phyloP scores from a whole-genome alignment of 2,113 vertebrate genomes.

The Psilopsiagon aymara region DNA sequence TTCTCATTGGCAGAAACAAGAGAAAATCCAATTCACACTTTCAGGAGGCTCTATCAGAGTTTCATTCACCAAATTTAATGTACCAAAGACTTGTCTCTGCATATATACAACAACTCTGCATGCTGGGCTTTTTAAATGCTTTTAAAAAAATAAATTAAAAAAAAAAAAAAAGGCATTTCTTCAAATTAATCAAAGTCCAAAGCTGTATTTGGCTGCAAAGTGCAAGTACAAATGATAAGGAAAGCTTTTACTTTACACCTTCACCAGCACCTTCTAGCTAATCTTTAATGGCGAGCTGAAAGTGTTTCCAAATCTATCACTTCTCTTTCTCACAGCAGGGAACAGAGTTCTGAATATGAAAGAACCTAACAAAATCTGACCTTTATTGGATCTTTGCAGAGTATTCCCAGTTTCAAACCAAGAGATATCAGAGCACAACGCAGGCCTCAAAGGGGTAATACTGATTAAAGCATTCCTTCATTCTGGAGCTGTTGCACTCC shows the following conservation, averaged over 20 bases:
- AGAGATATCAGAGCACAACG: constrained; percentile 7
- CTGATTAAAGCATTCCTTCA: constrained; percentile 43
- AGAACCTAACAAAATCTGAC: constrained; percentile 32
- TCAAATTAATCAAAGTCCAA: not conserved
- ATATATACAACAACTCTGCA: not conserved
- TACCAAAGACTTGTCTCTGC: no score
- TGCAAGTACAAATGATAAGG: not conserved
- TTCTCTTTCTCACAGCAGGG: not conserved
- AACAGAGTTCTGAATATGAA: not conserved
- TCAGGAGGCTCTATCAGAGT: not conserved
- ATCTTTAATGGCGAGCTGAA: not conserved
- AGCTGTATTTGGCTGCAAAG: not conserved
- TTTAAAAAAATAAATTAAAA: not conserved
- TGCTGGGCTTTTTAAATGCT: not conserved
- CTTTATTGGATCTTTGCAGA: constrained; percentile 28
- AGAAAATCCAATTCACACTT: not conserved
- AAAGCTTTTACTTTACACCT: not conserved
- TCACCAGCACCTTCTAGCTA: not conserved
- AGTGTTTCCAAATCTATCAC: not conserved
- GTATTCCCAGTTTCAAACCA: constrained; percentile 43
- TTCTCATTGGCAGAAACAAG: not conserved
- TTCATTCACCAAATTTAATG: not conserved
- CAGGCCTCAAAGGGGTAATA: constrained; percentile 21
- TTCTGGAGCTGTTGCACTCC: not conserved
- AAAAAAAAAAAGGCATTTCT: not conserved